Evolutionary conservation across 2,888 invertebrate genomes (phyloP), one percentile per base, ranked within the genome.

Genomic region (Meta bourneti): DNA sequence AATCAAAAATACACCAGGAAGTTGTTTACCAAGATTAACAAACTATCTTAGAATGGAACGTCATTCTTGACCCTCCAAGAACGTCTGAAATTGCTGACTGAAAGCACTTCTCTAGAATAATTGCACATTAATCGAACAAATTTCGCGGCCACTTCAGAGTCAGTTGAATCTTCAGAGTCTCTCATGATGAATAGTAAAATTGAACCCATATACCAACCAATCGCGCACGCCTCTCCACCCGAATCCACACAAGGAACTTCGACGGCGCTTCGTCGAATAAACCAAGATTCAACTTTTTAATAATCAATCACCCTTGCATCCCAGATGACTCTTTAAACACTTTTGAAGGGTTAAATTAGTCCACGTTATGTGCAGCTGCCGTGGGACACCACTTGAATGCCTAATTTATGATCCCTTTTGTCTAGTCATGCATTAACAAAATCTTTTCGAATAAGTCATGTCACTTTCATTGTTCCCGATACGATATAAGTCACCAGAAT

Each of bases 281-380:
- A 79, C 61, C 79, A 79, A 82, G 70, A 71, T 69, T 48, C 51
- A 69, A 82, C 81, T 49, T 69, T 82, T 82, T 19, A 49, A 82
- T 82, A 82, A 82, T 82, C 81, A 82, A 82, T 82, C 81, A 71
- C 71, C 34, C 49, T 49, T 8, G 49, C 49, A 49, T 71, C 81
- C 81, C 81, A 51, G 69, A 82, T 82, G 81, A 71, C 69, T 82
- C 81, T 82, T 82, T 70, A 71, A 82, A 71, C 81, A 82, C 81
- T 82, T 82, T 82, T 82, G 81, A 82, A 82, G 81, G 81, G 49
- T 82, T 69, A 82, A 82, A 82, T 82, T 82, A 82, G 81, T 82
- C 69, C 48, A 51, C 81, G 81, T 82, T 69, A 69, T 51, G 49
- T 51, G 81, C 81, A 82, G 81, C 81, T 82, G 81, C 69, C 69